Percentiles rank a stretch among this genome's conserved stretches.
Evolutionary conservation across 1,140 invertebrate species (phyloP).

Genomic region (Reticulitermes speratus): DNA sequence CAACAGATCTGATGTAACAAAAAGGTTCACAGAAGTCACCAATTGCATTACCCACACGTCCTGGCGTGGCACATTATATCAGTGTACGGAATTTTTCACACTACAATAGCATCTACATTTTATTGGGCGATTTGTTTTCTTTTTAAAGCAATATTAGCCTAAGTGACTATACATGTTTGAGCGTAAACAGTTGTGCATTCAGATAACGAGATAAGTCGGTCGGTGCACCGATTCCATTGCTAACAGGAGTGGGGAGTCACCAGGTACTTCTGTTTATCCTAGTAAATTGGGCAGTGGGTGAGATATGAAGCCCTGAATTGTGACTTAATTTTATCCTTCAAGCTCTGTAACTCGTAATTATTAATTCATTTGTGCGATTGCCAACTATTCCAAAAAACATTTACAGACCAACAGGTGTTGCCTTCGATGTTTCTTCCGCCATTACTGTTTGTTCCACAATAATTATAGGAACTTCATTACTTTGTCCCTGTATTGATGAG

Average conservation of each 20-base stretch:
- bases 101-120: neutral
- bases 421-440: neutral
- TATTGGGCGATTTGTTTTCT: neutral
- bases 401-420: constrained; percentile 5
- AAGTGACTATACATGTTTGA: constrained; percentile 16
- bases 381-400: neutral
- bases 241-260: neutral
- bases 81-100: neutral
- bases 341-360: neutral
- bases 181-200: neutral
- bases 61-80: neutral
- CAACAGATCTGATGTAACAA: constrained; percentile 34
- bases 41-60: neutral
- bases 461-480: too few species aligned
- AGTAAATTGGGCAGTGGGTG: neutral
- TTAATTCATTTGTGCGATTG: neutral
- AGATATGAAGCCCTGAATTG: neutral
- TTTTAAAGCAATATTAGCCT: neutral
- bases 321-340: neutral
- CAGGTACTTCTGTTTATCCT: neutral
- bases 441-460: neutral
- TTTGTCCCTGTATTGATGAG: too few species aligned
- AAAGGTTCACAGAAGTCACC: constrained; percentile 34
- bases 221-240: neutral
- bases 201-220: neutral